Evolutionary conservation across 2,888 invertebrate genomes (phyloP), one percentile per base, ranked within the genome.

Genomic region (Oscheius sp.): DNA sequence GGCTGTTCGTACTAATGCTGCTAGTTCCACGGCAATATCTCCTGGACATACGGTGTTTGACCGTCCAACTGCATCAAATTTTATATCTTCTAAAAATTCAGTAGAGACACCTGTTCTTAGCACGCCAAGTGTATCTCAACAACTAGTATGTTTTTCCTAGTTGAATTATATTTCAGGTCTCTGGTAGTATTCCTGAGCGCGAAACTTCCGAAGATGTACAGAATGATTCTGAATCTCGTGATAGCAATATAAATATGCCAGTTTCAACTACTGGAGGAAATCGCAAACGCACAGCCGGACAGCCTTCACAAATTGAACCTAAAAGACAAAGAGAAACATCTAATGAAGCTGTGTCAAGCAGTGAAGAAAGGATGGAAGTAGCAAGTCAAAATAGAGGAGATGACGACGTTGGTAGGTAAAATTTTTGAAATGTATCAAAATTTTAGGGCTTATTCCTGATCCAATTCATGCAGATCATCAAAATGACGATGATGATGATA

Each of bases 261-360:
- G 77, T 77, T 9, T 74, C 77, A n/a, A 74, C 73, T 33, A 74
- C 77, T 2, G 73, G 32, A 14, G 72, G 24, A n/a, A 67, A 66
- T 30, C 54, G 77, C 1, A 77, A 77, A 54, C 32, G 76, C 56
- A 20, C 67, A 0, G 67, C 67, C 20, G 56, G 72, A n/a, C 72
- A 67, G 1, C 51, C 45, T 1, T 63, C 63, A 56, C 64, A 71
- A 2, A 17, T 47, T 17, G 73, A 72, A 12, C 71, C 68, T 0
- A 77, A 77, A 33, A 65, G 77, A 24, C 71, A 67, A 33, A 41
- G 77, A 1, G 73, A 74, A 20, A 74, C 73, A 38, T 72, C 77
- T 33, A 73, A 67, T 20, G 77, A 77, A 32, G 65, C 71, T 8
- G 77, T 77, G 0, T 74, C 77, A 6, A 77, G 77, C 57, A 74